These are phyloP conservation scores for Echinometra lucunter DNA, from an alignment of 53 echinoderm and acorn worm species.

Conservation along the genomic window DNA sequence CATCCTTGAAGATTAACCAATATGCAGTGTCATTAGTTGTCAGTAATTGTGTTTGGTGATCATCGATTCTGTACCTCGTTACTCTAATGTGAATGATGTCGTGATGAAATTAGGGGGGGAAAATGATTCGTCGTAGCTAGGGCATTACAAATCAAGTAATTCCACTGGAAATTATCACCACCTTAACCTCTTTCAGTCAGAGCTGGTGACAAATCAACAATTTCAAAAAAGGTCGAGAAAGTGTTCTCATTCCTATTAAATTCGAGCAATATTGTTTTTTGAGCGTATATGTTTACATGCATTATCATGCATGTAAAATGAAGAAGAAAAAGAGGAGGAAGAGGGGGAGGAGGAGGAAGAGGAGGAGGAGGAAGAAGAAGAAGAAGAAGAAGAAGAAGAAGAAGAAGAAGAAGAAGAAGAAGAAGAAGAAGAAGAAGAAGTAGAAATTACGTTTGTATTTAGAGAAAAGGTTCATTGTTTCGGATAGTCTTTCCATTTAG, in stretches of 20 bases:
- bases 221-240: no score
- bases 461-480: no score
- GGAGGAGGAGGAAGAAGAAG: slow-evolving; percentile 21
- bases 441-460: no score
- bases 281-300: no score
- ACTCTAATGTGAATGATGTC: neutral
- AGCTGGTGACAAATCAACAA: no score
- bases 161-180: neutral
- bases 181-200: no score
- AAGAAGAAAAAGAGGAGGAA: neutral
- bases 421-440: neutral
- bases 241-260: no score
- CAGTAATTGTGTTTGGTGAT: neutral
- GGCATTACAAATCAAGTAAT: neutral
- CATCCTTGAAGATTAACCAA: neutral
- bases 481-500: no score
- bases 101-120: neutral
- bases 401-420: neutral
- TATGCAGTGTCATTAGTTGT: neutral
- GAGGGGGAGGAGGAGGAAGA: neutral
- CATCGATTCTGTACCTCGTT: neutral
- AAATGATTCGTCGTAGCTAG: neutral
- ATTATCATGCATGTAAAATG: no score
- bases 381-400: slow-evolving; percentile 17
- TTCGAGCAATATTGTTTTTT: no score